Evolutionary conservation across 2,888 invertebrate genomes (phyloP).

Genomic region (Drosophila quinaria): DNA sequence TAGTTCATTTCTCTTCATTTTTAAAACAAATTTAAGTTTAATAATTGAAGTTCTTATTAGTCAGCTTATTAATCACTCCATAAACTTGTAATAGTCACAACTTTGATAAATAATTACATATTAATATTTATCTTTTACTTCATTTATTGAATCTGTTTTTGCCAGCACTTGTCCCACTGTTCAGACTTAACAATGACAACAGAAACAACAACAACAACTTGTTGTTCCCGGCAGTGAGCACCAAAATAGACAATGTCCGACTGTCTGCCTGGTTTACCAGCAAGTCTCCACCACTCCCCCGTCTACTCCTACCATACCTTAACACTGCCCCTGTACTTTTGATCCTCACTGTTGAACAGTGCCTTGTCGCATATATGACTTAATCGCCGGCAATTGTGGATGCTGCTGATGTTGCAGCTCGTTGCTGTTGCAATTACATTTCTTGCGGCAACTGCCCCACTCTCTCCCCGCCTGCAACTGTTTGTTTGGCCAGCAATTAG

Average conservation of each 20-base stretch:
- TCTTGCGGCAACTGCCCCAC: constrained; percentile 49
- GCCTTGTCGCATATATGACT: constrained; percentile 70
- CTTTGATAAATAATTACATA: neutral
- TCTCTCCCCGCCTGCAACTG: neutral
- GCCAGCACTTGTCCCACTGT: constrained; percentile 32
- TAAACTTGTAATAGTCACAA: neutral
- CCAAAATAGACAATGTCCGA: constrained; percentile 56
- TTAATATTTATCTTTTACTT: neutral
- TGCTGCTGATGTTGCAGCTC: constrained; percentile 34
- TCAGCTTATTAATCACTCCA: neutral
- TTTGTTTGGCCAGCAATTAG: constrained; percentile 52
- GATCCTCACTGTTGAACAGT: constrained; percentile 40
- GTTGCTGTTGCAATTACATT: constrained; percentile 64
- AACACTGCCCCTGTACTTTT: constrained; percentile 3
- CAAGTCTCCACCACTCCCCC: constrained; percentile 26
- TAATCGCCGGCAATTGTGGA: constrained; percentile 74
- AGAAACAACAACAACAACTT: constrained; percentile 49
- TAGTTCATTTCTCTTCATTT: neutral
- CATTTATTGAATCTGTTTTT: neutral
- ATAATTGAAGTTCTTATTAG: neutral
- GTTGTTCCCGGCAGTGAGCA: constrained; percentile 33
- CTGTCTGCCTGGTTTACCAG: constrained; percentile 35
- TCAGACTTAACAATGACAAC: constrained; percentile 44
- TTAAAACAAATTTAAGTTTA: neutral
- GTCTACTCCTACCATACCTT: neutral